Evolutionary conservation across 2,888 invertebrate species (phyloP), one percentile per base, ranked within the genome.

Genomic region (Cyclophora punctaria): DNA sequence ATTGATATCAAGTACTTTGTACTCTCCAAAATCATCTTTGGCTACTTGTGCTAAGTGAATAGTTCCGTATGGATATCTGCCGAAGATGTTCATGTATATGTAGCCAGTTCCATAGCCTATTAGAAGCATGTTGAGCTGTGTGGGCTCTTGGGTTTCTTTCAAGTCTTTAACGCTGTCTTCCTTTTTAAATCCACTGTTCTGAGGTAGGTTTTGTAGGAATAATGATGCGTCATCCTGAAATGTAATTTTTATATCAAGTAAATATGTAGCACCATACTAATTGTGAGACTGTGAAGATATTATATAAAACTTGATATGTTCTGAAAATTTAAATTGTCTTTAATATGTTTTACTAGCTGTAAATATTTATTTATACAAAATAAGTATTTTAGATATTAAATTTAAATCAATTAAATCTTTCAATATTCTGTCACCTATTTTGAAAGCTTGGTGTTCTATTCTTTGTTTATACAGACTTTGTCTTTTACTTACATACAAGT

Each of bases 61-160:
- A 5, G 90, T 90, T 3, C 95, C 95, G 73, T 95, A 94, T 34
- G 94, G 93, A 68, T 96, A 94, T 67, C 95, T 92, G 7, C 98
- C 98, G 80, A 96, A 95, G 3, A 96, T 92, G 70, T 93, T 93
- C 69, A 97, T 88, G 74, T 91, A 90, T 46, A 94, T 89, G 60
- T 91, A 90, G 0, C 96, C 96, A 58, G 91, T 90, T 48, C 91
- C 91, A 69, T 95, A 93, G 6, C 96, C 96, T 48, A 96, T 90
- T 59, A 96, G 76, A n/a, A 97, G 78, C 70, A 96, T 90, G 73
- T 94, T 96, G 7, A 96, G 83, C 58, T 90, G 90, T 49, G 73
- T 89, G 61, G 91, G 92, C 51, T 90, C 89, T 63, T 89, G 88
- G 7, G 91, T 82, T 57, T 92, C 90, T 72, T 92, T 93, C 2